Base-by-base conservation (phyloP, 2,797 vertebrate genomes). In the Peromyscus melanophrys region DNA sequence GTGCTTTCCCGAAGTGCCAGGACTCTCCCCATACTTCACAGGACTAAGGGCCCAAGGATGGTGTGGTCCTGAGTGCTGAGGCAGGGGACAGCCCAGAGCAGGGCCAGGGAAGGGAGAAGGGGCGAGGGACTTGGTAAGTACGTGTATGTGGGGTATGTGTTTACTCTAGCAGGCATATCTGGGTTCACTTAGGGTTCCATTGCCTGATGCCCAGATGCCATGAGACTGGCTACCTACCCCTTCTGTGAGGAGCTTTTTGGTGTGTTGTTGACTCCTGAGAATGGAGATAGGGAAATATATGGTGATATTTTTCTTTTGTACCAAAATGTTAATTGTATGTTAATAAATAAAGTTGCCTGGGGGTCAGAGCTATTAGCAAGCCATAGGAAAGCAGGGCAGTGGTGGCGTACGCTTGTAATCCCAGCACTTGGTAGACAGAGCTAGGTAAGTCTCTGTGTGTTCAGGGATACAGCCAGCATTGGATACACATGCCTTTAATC, bases 11-110 rank as follows among this genome's bases (percentile, higher is more conserved):
- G 89, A 63, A 23, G 10, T 80, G 19, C 57, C 0, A 46, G 77
- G 89, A 37, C 40, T 94, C 61, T 37, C 92, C 61, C 57, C 59
- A 40, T 59, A n/a, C 29, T 46, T 73, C 49, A 52, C 12, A 83
- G 29, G 43, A 65, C 0, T 0, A 31, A 83, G 25, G 52, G 37
- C 40, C 37, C 31, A 1, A 1, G 31, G 67, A 8, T 12, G 21
- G 0, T 46, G 40, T 9, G 1, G 49, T 10, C 9, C 27, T 13
- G 29, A 21, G 63, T 16, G 4, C 78, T 65, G 80, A 65, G 76
- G 46, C 4, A 1, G 0, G 12, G 52, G 46, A 80, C 11, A 19
- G 27, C 49, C n/a, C 9, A 21, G 82, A 82, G 34, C n/a, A 90
- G 90, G 46, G 16, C 31, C 2, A 19, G 34, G 13, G 71, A 71